Evolutionary conservation across 1,140 invertebrate genomes (phyloP).

Genomic region (Ceratitis capitata): DNA sequence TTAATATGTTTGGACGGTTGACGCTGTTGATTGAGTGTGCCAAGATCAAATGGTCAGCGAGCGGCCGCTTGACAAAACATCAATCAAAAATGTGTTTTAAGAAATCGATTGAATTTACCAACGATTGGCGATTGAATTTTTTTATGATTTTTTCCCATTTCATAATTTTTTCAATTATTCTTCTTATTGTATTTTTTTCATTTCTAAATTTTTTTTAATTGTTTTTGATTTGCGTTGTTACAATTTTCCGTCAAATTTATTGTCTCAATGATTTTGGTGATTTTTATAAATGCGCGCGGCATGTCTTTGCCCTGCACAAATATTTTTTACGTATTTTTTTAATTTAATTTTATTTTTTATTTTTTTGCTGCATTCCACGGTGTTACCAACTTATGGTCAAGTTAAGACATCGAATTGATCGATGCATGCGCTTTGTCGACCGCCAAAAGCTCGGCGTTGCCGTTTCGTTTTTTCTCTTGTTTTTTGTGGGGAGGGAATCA

Average conservation of each 20-base stretch:
- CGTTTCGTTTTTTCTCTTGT: no score
- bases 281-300: neutral
- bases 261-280: neutral
- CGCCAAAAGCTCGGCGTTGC: neutral
- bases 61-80: neutral
- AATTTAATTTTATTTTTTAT: neutral
- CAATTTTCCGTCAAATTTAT: conserved; percentile 4
- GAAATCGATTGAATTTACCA: neutral
- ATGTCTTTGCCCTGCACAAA: neutral
- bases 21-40: neutral
- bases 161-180: neutral
- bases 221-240: neutral
- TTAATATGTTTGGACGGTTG: neutral
- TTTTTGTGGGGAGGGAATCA: neutral
- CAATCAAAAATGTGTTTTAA: neutral
- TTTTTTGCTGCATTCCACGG: neutral
- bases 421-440: neutral
- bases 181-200: neutral
- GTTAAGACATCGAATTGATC: conserved; percentile 15
- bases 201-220: neutral
- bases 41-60: neutral
- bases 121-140: neutral
- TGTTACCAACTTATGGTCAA: neutral
- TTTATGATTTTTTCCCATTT: neutral
- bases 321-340: neutral